Evolutionary conservation across 2,797 vertebrate species (phyloP).

Genomic region (Poeciliopsis infans): DNA sequence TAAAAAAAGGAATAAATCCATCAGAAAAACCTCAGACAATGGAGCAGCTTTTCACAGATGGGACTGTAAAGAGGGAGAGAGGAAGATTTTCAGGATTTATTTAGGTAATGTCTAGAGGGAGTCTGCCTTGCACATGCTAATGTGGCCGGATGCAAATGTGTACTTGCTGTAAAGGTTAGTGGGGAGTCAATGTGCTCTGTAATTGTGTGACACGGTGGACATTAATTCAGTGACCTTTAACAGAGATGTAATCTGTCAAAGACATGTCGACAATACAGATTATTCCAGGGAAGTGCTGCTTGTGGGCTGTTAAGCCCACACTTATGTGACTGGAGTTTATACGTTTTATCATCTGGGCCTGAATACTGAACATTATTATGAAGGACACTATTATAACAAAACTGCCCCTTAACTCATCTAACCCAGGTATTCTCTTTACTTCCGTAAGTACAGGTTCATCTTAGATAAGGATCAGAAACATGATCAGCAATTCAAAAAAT

Average conservation of each 20-base stretch:
- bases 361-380: slow-evolving; percentile 16
- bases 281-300: slow-evolving; percentile 23
- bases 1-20: slow-evolving; percentile 29
- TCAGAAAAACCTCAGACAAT: slow-evolving; percentile 49
- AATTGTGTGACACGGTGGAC: slow-evolving; percentile 50
- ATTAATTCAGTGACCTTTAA: slow-evolving; percentile 71
- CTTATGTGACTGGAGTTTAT: not conserved
- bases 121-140: slow-evolving; percentile 52
- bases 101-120: slow-evolving; percentile 33
- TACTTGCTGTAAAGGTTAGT: slow-evolving; percentile 50
- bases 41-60: slow-evolving; percentile 42
- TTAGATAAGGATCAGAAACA: not conserved
- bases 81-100: slow-evolving; percentile 47
- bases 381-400: not conserved
- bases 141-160: slow-evolving; percentile 53
- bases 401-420: not conserved
- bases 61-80: slow-evolving; percentile 42
- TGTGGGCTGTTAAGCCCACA: not conserved
- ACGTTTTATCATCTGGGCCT: slow-evolving; percentile 6
- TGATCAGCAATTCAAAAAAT: not conserved
- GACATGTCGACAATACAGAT: slow-evolving; percentile 42
- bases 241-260: slow-evolving; percentile 52
- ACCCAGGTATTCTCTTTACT: not conserved
- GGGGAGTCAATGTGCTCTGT: slow-evolving; percentile 48
- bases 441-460: not conserved